A percentile compares a stretch with the other conserved stretches of the same genome.
phyloP scores from a whole-genome alignment of 1,140 invertebrate species.

The Agraylea sexmaculata region DNA sequence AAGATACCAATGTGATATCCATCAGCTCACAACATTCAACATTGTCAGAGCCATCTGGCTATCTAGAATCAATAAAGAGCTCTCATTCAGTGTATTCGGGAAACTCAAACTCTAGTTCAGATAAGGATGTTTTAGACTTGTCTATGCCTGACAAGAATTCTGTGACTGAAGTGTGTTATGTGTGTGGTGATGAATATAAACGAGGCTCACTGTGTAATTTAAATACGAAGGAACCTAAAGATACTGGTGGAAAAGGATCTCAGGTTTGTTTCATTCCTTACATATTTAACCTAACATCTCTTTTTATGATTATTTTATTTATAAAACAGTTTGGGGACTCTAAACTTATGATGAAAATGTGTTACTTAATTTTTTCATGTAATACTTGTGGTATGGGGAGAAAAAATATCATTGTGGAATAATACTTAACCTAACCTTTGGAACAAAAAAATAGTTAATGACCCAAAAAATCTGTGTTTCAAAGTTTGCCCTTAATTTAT shows the following conservation, averaged over 20 bases:
- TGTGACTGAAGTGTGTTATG: conserved; percentile 75
- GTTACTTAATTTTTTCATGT: no score
- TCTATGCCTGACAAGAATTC: conserved; percentile 87
- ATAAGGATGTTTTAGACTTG: conserved; percentile 65
- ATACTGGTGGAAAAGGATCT: conserved; percentile 22
- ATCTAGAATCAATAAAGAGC: conserved; percentile 33
- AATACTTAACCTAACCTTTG: no score
- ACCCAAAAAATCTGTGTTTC: no score
- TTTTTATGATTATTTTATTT: no score
- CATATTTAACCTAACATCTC: no score
- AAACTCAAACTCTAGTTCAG: conserved; percentile 38
- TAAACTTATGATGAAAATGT: no score
- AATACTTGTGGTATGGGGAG: no score
- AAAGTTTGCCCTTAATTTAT: no score
- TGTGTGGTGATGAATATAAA: conserved; percentile 78
- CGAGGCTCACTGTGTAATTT: conserved; percentile 59
- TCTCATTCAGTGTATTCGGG: conserved; percentile 34
- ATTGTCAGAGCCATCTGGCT: conserved; percentile 31
- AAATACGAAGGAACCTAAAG: conserved; percentile 44
- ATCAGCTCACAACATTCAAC: conserved; percentile 35
- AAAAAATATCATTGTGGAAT: no score
- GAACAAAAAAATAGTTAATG: no score
- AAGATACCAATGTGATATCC: conserved; percentile 36
- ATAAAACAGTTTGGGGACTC: no score
- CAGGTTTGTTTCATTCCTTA: conserved; percentile 11